Evolutionary conservation across 2,797 vertebrate genomes (phyloP).

Genomic region (Pristis pectinata): DNA sequence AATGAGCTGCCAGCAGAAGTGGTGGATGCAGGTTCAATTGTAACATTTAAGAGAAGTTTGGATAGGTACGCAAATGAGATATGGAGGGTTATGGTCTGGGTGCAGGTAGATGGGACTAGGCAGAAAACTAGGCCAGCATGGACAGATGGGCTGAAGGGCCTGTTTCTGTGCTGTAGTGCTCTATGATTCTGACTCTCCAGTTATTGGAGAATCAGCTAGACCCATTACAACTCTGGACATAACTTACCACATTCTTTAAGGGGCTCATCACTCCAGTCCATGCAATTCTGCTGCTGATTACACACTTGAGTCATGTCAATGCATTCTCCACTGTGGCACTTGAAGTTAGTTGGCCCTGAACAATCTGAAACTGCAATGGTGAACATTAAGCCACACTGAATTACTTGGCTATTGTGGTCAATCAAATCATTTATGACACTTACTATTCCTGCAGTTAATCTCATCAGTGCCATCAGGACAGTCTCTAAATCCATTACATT

Average conservation of each 20-base stretch:
- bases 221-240: not conserved
- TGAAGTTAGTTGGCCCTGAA: slow-evolving; percentile 85
- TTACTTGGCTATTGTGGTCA: not conserved
- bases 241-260: slow-evolving; percentile 90
- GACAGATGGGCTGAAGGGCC: no score
- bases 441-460: slow-evolving; percentile 79
- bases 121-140: no score
- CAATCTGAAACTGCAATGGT: slow-evolving; percentile 76
- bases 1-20: no score
- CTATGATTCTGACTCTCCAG: no score
- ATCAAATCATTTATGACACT: slow-evolving; percentile 37
- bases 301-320: slow-evolving; percentile 89
- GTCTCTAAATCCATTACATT: slow-evolving; percentile 84
- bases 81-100: no score
- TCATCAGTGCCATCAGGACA: slow-evolving; percentile 88
- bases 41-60: no score
- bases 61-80: no score
- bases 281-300: slow-evolving; percentile 84
- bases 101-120: no score
- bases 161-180: no score
- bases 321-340: slow-evolving; percentile 90
- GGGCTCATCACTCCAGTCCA: slow-evolving; percentile 94
- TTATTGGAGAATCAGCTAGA: not conserved
- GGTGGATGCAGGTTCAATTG: no score
- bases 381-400: not conserved